Base-by-base conservation (phyloP, 2,888 invertebrate genomes). In the Tipula helvola region DNA sequence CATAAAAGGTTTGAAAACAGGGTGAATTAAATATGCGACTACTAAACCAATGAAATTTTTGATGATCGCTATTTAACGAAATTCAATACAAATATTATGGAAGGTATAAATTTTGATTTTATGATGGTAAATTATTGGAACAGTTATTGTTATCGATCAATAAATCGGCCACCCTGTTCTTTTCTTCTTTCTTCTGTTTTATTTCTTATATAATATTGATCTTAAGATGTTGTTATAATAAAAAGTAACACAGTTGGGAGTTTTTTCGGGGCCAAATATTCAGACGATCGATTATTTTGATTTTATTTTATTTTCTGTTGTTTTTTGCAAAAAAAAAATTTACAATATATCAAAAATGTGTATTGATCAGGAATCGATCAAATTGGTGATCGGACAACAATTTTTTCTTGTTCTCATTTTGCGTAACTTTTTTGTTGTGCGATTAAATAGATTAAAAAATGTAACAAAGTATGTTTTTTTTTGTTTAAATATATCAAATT, bases 211-310 rank as follows among this genome's bases (percentile, higher is more conserved):
- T 39, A 84, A 84, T 71, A 71, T 71, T 71, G 71, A 71, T 71
- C 71, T 71, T 71, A 71, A 71, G 71, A 84, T 84, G 84, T 84
- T 39, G 36, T 16, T 84, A 84, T 84, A 84, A 41, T 39, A 84
- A 84, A 84, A 84, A 84, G 84, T 84, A 84, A 84, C 85, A 85
- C 85, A 85, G 85, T 85, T 85, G 85, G 85, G 41, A 85, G 85
- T 85, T 85, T 85, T 85, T 85, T 16, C 83, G 83, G 85, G 85
- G 42, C 85, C 39, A 85, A 85, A 85, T 85, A 42, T 39, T 39
- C 85, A 85, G 85, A 85, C 85, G 84, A 85, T 85, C 85, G 85
- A 85, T 85, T 85, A 85, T 85, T 85, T 85, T 85, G 84, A 41
- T 41, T 84, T 36, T 84, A 36, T 84, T 84, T 84, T 84, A n/a